Evolutionary conservation across 2,113 vertebrate species (phyloP), one percentile per base, ranked within the genome.

Genomic region (Mormoops blainvillei): DNA sequence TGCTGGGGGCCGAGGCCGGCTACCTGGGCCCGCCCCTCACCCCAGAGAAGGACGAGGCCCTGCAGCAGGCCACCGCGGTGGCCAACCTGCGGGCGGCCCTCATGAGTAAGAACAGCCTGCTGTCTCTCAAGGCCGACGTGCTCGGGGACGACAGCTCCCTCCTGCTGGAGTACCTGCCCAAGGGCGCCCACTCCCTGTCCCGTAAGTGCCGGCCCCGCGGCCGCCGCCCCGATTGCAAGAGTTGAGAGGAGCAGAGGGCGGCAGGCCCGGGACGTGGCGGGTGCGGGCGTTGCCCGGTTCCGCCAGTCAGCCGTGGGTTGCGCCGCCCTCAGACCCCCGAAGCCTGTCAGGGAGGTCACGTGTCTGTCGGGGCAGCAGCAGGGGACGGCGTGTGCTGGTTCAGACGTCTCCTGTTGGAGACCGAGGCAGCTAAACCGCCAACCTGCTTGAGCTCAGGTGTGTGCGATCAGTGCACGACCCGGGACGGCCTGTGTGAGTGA

Each of bases 71-170:
- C 33, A 98, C 99, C 2, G 99, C 99, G 0, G 99, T 99, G 12
- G 99, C 99, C 98, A 99, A 99, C 98, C 98, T 99, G 98, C 99
- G 99, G 1, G 99, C 99, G 0, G 99, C 99, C 0, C 99, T 99
- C 97, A 99, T 99, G 99, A 99, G 99, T 84, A 99, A 99, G 98
- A 99, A 99, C 99, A 99, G 99, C 97, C 98, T 99, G 98, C 98
- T 99, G 98, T 99, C 99, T 2, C 98, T 99, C 97, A 99, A 99
- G 95, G 99, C 99, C 3, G 99, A 99, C 96, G 98, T 99, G 98
- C 99, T 99, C 90, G 99, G 99, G 83, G 99, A 99, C 24, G 99
- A 99, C 86, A 99, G 99, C 98, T 99, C 99, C 36, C 98, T 99
- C 97, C 99, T 99, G 83, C 99, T 99, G 54, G 99, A 99, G 98